phyloP scores from a whole-genome alignment of 2,888 invertebrate species.

The Drosophila nigricruria region DNA sequence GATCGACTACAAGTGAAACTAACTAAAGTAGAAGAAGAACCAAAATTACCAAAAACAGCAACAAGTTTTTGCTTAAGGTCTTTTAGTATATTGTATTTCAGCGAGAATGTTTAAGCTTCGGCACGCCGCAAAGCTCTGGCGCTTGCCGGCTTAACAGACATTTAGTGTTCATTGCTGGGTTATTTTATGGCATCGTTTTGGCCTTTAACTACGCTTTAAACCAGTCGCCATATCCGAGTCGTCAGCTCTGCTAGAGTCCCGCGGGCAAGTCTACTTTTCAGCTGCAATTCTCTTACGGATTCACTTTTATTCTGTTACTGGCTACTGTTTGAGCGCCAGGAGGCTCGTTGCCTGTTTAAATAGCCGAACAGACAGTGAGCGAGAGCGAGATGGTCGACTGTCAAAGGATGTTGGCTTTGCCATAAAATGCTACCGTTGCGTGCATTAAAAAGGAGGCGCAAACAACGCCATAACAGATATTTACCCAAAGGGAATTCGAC shows the following conservation, averaged over 20 bases:
- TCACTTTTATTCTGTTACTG: slow-evolving; percentile 28
- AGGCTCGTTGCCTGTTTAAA: slow-evolving; percentile 43
- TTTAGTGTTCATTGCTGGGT: slow-evolving; percentile 9
- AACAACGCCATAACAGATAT: slow-evolving; percentile 36
- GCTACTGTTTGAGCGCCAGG: slow-evolving; percentile 30
- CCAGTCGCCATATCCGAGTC: slow-evolving; percentile 18
- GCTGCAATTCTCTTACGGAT: slow-evolving; percentile 36
- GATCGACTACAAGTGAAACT: neutral
- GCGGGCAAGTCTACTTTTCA: slow-evolving; percentile 26
- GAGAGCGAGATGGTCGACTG: slow-evolving; percentile 10
- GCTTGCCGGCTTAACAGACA: neutral
- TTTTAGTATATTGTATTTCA: neutral
- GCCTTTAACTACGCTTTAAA: slow-evolving; percentile 27
- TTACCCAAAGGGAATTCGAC: slow-evolving; percentile 18
- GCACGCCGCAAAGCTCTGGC: neutral
- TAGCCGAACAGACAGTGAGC: slow-evolving; percentile 22
- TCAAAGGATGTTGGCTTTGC: slow-evolving; percentile 53
- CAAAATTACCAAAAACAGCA: no score
- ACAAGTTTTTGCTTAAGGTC: neutral
- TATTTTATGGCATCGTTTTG: slow-evolving; percentile 14
- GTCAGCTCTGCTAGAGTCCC: slow-evolving; percentile 5
- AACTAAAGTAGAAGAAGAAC: neutral
- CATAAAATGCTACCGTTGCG: slow-evolving; percentile 39
- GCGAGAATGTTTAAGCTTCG: slow-evolving; percentile 10
- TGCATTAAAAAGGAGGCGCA: slow-evolving; percentile 33